Conservation (phyloP, 2,113 vertebrate genomes). For the Coracopsis vasa region DNA sequence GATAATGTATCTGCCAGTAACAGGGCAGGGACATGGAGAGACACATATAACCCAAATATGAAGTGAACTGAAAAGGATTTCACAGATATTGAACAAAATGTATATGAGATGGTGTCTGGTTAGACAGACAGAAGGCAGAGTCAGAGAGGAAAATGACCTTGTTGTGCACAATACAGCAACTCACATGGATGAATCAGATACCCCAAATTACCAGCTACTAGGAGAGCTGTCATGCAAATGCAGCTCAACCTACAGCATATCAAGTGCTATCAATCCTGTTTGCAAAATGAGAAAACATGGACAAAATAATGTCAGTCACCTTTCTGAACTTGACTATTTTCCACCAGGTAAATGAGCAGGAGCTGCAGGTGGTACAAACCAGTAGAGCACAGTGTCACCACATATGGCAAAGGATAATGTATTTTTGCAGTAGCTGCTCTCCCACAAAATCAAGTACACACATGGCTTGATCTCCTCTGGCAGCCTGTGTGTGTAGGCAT, state of each 20-base stretch:
- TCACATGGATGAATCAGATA: not conserved
- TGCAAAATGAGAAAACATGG: not conserved
- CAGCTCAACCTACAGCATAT: not conserved
- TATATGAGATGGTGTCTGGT: not conserved
- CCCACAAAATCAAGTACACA: not conserved
- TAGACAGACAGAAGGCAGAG: constrained; percentile 5
- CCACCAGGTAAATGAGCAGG: not conserved
- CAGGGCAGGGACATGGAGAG: not conserved
- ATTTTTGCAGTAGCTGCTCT: not conserved
- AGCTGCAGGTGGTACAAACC: not conserved
- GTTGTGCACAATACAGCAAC: not conserved
- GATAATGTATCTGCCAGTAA: not conserved
- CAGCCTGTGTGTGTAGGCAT: not conserved
- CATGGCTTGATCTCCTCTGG: not conserved
- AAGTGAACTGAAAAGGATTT: constrained; percentile 53
- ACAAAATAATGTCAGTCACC: not conserved
- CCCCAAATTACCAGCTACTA: not conserved
- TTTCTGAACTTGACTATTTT: not conserved
- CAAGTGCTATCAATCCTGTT: not conserved
- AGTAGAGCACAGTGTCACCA: not conserved
- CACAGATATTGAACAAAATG: constrained; percentile 28
- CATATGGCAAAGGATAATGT: not conserved
- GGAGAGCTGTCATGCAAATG: not conserved
- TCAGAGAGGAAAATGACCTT: constrained; percentile 18
- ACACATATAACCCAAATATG: constrained; percentile 42